A percentile compares a stretch with the other conserved stretches of the same genome.
Conservation (phyloP, 2,113 vertebrate species). For the Serinus canaria region DNA sequence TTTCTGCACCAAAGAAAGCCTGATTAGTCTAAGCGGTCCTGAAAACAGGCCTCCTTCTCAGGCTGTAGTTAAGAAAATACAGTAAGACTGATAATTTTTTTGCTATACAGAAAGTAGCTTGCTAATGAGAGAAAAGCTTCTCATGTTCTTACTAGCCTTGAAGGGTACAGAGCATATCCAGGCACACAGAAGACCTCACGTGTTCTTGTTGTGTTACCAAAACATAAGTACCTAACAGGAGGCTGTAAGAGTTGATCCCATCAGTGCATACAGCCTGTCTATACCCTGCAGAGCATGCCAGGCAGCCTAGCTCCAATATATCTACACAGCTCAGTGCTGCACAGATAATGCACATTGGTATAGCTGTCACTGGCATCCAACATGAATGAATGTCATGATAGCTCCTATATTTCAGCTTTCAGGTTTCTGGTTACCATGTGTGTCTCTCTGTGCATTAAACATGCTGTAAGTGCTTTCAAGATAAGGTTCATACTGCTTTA, state of each 20-base stretch:
- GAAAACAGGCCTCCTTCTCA: neutral
- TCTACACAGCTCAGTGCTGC: neutral
- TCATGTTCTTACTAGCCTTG: neutral
- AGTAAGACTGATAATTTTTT: fast-evolving
- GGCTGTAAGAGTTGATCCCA: neutral
- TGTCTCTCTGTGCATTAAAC: neutral
- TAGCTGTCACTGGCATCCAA: neutral
- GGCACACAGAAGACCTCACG: neutral
- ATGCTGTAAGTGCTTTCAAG: neutral
- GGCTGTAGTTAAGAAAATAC: neutral
- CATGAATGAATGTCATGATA: neutral
- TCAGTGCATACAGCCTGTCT: neutral
- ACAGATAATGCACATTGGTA: fast-evolving
- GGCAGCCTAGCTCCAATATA: neutral
- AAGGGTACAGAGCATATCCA: neutral
- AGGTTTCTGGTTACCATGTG: neutral
- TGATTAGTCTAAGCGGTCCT: neutral
- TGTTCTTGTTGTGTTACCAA: neutral
- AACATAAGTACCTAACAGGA: neutral
- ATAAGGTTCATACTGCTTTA: neutral
- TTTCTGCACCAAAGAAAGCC: neutral
- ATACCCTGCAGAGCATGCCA: neutral
- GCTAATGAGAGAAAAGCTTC: neutral
- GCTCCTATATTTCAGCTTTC: neutral
- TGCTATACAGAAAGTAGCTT: neutral